Conservation (phyloP, 2,888 invertebrate species). For the Teleiodes luculella region DNA sequence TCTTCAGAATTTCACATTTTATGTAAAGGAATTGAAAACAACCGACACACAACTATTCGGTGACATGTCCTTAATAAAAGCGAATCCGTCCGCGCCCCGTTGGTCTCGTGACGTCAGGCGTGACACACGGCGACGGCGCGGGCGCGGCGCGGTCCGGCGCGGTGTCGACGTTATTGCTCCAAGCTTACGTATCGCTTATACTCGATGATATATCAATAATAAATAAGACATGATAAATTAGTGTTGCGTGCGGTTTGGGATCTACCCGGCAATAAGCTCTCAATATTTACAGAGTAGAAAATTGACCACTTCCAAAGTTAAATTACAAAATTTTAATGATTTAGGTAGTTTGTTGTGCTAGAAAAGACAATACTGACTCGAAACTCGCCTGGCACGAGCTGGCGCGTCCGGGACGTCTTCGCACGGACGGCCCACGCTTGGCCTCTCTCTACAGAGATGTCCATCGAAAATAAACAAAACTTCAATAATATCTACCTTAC, state of each 20-base stretch:
- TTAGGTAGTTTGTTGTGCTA: slow-evolving; percentile 65
- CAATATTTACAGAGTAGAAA: slow-evolving; percentile 77
- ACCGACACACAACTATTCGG: slow-evolving; percentile 70
- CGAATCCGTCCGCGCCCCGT: slow-evolving; percentile 37
- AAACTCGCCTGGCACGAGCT: slow-evolving; percentile 37
- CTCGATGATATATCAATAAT: slow-evolving; percentile 54
- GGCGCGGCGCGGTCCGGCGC: slow-evolving; percentile 46
- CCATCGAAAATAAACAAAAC: slow-evolving; percentile 68
- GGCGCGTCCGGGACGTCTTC: slow-evolving; percentile 24
- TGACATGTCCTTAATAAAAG: slow-evolving; percentile 66
- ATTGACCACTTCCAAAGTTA: slow-evolving; percentile 75
- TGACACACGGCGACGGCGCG: not conserved
- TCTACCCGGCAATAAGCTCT: slow-evolving; percentile 75
- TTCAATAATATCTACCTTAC: slow-evolving; percentile 75
- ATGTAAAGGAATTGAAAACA: slow-evolving; percentile 65
- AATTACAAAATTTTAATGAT: slow-evolving; percentile 67
- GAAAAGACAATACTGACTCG: slow-evolving; percentile 62
- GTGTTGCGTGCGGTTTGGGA: slow-evolving; percentile 71
- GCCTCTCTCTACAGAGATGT: slow-evolving; percentile 61
- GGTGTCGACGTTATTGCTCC: slow-evolving; percentile 62
- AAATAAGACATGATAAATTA: slow-evolving; percentile 55
- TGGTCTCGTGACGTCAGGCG: not conserved
- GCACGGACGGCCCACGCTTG: slow-evolving; percentile 32
- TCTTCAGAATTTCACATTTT: slow-evolving; percentile 54
- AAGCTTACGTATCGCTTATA: slow-evolving; percentile 68